Evolutionary conservation across 1,140 invertebrate species (phyloP), one percentile per base, ranked within the genome.

Genomic region (Euura saliciscinereae): DNA sequence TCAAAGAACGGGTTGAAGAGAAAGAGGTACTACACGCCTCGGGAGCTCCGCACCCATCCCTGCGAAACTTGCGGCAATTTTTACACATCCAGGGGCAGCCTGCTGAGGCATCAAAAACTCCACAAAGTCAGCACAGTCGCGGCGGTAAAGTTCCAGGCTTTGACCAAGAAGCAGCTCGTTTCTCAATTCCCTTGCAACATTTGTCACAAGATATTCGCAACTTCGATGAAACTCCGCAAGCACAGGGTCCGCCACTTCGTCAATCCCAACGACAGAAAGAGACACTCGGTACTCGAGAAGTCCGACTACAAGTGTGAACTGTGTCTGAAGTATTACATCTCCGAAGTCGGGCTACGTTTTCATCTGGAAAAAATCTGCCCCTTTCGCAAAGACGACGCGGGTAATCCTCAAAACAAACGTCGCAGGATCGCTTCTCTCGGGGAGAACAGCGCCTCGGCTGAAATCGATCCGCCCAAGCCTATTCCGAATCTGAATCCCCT

Each of bases 61-160:
- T 92, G 91, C 72, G 89, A 91, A 45, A 87, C 89, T 13, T 91
- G 91, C 71, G 88, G 90, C 45, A 92, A 91, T 75, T 88, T 86
- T 71, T 92, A 90, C 74, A 89, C 88, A 11, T 85, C 78, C 5
- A 80, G 77, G 4, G 86, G 84, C 43, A 78, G 82, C 5, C 75
- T 91, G 43, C 89, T 88, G 74, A 90, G 89, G 70, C 91, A 92
- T 73, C 86, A 86, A 66, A 86, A 82, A 42, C 73, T 86, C 0
- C 86, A 88, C 69, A 88, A 86, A 68, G 73, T 79, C 2, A 73
- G 75, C 0, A 69, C 72, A 0, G 44, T 72, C 2, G 51, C 76
- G 1, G 3, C 69, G 1, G 65, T 74, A 3, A 86, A 83, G 7
- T 69, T 82, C 4, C 80, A 83, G 3, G 75, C 75, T 2, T 13